phyloP scores from a whole-genome alignment of 2,888 invertebrate genomes.

The Ferdinandea cuprea region DNA sequence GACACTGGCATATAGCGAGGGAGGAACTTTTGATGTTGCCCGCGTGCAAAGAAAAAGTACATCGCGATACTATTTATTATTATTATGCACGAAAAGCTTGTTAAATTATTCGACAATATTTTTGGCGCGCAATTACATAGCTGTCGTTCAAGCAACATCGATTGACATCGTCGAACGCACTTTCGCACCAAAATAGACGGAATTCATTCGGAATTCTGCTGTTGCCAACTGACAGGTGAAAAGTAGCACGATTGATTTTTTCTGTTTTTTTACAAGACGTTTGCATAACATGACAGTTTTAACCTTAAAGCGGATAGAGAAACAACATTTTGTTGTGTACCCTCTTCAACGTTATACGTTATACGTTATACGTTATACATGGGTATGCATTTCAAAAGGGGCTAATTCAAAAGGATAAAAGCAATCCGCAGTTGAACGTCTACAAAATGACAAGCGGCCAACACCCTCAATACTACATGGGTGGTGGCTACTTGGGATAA shows the following conservation, averaged over 20 bases:
- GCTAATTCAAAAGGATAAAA: neutral
- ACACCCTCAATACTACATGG: neutral
- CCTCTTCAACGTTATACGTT: neutral
- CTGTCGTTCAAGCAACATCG: constrained; percentile 47
- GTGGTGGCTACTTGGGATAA: neutral
- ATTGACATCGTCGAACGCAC: constrained; percentile 16
- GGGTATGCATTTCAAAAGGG: neutral
- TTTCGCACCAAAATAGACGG: constrained; percentile 23
- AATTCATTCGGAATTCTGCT: constrained; percentile 18
- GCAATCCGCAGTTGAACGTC: neutral
- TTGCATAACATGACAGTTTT: neutral
- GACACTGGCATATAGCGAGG: neutral
- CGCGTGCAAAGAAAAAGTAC: constrained; percentile 58
- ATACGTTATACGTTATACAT: too few species aligned
- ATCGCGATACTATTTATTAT: constrained; percentile 15
- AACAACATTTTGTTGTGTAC: neutral
- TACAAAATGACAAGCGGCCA: constrained; percentile 2
- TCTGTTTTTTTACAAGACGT: too few species aligned
- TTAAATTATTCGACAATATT: constrained; percentile 54
- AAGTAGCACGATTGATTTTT: constrained; percentile 11
- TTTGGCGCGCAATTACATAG: constrained; percentile 58
- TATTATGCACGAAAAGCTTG: constrained; percentile 32
- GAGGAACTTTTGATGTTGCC: constrained; percentile 40
- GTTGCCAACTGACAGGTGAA: constrained; percentile 29
- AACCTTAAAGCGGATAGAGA: neutral